A percentile compares a stretch with the other conserved stretches of the same genome.
These are phyloP conservation scores for Xanthia icteritia DNA, from an alignment of 2,888 invertebrate species.

Conservation along the genomic window DNA sequence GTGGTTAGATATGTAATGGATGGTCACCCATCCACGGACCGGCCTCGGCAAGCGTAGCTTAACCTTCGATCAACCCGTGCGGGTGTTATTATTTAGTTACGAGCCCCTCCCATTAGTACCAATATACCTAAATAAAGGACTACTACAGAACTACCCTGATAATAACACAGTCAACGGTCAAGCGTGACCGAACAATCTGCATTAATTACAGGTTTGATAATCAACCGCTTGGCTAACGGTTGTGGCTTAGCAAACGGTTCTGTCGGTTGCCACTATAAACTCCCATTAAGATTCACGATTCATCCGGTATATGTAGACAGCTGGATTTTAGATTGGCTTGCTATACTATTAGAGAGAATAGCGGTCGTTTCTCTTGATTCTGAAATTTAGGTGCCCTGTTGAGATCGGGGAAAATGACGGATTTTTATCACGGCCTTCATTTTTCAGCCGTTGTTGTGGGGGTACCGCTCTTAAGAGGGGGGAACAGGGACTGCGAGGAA, in stretches of 20 bases:
- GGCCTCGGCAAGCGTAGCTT: not conserved
- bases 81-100: not conserved
- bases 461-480: not conserved
- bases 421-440: too few relatives aligned
- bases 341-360: not conserved
- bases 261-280: constrained; percentile 14
- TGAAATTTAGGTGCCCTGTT: not conserved
- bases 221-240: constrained; percentile 15
- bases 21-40: not conserved
- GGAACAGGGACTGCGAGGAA: too few relatives aligned
- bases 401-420: not conserved
- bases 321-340: constrained; percentile 3
- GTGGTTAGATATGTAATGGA: not conserved
- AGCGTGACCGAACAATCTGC: constrained; percentile 31
- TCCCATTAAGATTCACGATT: constrained; percentile 26
- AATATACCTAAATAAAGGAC: too few relatives aligned
- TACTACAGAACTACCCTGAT: not conserved
- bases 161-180: constrained; percentile 15
- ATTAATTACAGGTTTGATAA: constrained; percentile 45
- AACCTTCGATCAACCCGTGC: not conserved
- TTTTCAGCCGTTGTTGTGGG: not conserved
- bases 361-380: not conserved
- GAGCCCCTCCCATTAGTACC: not conserved
- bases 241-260: constrained; percentile 7
- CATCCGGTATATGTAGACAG: not conserved